These are phyloP conservation scores for Pammene fasciana DNA, from an alignment of 2,888 invertebrate species.

Conservation along the genomic window DNA sequence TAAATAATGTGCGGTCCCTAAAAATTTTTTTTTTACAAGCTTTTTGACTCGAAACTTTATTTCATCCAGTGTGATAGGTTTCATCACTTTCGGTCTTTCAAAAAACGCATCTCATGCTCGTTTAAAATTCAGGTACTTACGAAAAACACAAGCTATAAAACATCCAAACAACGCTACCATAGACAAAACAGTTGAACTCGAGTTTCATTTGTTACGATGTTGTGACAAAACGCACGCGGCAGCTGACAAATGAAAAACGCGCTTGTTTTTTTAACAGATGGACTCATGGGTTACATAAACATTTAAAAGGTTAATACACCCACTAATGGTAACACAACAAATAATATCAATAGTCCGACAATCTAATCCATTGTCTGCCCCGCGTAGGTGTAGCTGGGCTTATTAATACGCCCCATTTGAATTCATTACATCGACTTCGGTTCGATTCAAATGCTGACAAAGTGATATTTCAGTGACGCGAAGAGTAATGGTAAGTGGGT, in stretches of 20 bases:
- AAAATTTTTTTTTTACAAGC: no score
- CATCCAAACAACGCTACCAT: not conserved
- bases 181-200: not conserved
- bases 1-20: no score
- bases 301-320: constrained; percentile 71
- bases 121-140: no score
- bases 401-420: constrained; percentile 60
- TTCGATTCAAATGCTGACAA: constrained; percentile 55
- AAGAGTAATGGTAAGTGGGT: constrained; percentile 33
- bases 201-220: constrained; percentile 11
- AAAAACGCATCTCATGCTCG: no score
- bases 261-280: constrained; percentile 26
- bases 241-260: constrained; percentile 18
- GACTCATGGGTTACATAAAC: constrained; percentile 51
- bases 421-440: constrained; percentile 64
- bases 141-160: no score
- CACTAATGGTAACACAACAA: constrained; percentile 52
- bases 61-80: no score
- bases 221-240: constrained; percentile 20
- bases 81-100: no score
- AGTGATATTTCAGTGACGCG: constrained; percentile 38
- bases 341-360: constrained; percentile 49
- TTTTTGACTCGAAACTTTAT: no score
- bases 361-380: constrained; percentile 49
- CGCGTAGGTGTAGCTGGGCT: constrained; percentile 50